phyloP scores from a whole-genome alignment of 30 jellyfish, hydroid and myxozoan genomes.

The Aurelia sp. region DNA sequence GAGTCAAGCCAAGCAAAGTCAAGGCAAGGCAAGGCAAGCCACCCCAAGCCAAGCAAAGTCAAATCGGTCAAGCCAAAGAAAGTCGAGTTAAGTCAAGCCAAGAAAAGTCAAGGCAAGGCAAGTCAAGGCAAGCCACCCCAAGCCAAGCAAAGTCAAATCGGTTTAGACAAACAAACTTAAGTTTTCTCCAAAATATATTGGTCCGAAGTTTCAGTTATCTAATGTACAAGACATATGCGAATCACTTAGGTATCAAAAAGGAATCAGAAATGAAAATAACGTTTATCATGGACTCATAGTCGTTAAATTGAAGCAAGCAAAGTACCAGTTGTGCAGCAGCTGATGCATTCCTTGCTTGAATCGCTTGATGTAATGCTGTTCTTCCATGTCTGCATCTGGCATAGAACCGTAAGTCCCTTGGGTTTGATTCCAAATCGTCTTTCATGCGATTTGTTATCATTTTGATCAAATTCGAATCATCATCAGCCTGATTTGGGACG shows the following conservation, averaged over 20 bases:
- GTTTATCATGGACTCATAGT: neutral
- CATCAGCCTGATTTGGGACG: neutral
- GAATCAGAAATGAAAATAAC: neutral
- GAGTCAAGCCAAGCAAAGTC: too few species aligned
- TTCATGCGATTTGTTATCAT: neutral
- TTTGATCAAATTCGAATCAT: neutral
- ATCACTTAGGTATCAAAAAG: neutral
- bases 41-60: too few species aligned
- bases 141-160: too few species aligned
- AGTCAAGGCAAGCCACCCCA: too few species aligned
- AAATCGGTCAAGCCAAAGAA: too few species aligned
- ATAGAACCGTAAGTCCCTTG: neutral
- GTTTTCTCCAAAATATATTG: too few species aligned
- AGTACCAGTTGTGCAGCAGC: conserved; percentile 14
- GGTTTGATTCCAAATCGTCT: neutral
- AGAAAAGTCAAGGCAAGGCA: too few species aligned
- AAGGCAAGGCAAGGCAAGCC: too few species aligned
- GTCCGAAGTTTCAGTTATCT: too few species aligned
- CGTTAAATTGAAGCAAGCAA: neutral
- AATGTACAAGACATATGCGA: neutral
- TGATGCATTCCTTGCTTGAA: neutral
- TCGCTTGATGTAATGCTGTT: conserved; percentile 48
- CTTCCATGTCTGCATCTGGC: conserved; percentile 57
- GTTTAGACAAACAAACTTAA: too few species aligned
- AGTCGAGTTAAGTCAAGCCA: too few species aligned